Evolutionary conservation across 2,113 vertebrate genomes (phyloP).

Genomic region (Psophia crepitans): DNA sequence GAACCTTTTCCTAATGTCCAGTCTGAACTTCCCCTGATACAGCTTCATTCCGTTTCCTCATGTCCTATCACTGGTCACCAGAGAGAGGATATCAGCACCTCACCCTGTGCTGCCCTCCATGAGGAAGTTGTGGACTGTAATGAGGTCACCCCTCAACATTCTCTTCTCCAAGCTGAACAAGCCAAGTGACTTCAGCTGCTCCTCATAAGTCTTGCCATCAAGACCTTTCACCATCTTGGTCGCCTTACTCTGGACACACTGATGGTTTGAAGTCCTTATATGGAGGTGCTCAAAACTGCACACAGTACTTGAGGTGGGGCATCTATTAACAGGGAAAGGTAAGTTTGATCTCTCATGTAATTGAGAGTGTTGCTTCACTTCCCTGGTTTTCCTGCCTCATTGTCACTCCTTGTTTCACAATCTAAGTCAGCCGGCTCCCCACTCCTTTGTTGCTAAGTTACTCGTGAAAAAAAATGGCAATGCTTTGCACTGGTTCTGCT

Average conservation of each 20-base stretch:
- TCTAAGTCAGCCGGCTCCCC: not conserved
- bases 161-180: not conserved
- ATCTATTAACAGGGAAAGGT: not conserved
- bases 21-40: not conserved
- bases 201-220: not conserved
- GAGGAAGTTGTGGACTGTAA: not conserved
- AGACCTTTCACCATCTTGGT: not conserved
- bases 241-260: not conserved
- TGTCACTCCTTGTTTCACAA: not conserved
- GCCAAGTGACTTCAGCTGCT: not conserved
- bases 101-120: rapidly evolving
- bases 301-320: not conserved
- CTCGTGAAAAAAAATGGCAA: not conserved
- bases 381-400: not conserved
- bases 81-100: not conserved
- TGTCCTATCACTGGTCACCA: not conserved
- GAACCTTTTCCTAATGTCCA: not conserved
- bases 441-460: not conserved
- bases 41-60: not conserved
- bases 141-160: not conserved
- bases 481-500: not conserved
- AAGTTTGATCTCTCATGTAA: not conserved
- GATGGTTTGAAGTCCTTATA: not conserved
- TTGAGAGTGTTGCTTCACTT: not conserved
- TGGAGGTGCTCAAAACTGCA: not conserved